Conservation (phyloP, 92 coral and sea anemone genomes). For the Meandrina meandrites region DNA sequence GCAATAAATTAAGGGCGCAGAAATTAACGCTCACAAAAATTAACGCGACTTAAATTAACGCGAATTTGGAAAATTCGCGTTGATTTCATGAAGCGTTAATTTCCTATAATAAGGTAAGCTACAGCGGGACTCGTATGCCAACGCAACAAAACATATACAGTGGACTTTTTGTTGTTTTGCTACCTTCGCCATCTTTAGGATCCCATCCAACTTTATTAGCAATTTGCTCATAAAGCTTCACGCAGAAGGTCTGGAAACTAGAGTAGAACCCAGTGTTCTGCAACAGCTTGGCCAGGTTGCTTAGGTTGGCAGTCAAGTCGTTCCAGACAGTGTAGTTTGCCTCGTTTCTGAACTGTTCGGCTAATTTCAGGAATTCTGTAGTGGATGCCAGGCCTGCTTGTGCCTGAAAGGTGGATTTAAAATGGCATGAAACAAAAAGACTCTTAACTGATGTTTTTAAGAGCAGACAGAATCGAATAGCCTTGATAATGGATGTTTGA, state of each 20-base stretch:
- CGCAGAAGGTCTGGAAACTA: slow-evolving; percentile 72
- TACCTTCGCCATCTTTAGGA: slow-evolving; percentile 84
- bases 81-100: too few relatives aligned
- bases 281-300: slow-evolving; percentile 64
- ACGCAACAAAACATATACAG: too few relatives aligned
- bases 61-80: too few relatives aligned
- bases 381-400: slow-evolving; percentile 86
- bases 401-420: slow-evolving; percentile 49
- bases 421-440: neutral
- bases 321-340: slow-evolving; percentile 96
- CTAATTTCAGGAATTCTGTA: slow-evolving; percentile 82
- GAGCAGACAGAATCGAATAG: neutral
- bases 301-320: slow-evolving; percentile 82
- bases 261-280: slow-evolving; percentile 87
- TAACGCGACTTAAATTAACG: too few relatives aligned
- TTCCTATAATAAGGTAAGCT: too few relatives aligned
- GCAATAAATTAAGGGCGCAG: too few relatives aligned
- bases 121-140: too few relatives aligned
- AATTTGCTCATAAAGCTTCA: slow-evolving; percentile 74
- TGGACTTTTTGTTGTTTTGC: neutral
- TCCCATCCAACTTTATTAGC: slow-evolving; percentile 92
- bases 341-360: slow-evolving; percentile 80
- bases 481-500: too few relatives aligned
- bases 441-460: neutral
- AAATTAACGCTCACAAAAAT: too few relatives aligned